Conservation (phyloP, 2,113 vertebrate species). For the Cynopterus brachyotis region DNA sequence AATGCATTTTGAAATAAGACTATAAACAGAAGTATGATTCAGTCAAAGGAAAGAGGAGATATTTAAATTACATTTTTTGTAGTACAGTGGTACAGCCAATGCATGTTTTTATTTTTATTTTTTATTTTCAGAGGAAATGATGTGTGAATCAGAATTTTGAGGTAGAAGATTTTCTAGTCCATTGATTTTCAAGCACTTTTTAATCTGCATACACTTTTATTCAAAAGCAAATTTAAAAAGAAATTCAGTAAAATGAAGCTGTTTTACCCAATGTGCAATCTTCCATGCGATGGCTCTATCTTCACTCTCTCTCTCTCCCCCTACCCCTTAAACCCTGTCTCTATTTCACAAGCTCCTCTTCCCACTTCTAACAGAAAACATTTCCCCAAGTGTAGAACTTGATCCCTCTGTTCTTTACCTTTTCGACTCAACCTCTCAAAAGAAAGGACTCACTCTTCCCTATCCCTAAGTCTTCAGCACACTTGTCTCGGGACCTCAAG, state of each 20-base stretch:
- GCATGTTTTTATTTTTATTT: constrained; percentile 47
- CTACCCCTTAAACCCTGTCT: not conserved
- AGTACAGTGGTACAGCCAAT: not conserved
- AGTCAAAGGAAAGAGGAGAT: constrained; percentile 40
- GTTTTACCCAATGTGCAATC: not conserved
- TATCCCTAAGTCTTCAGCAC: not conserved
- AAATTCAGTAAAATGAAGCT: not conserved
- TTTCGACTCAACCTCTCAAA: not conserved
- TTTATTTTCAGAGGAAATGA: constrained; percentile 50
- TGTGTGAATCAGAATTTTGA: constrained; percentile 28
- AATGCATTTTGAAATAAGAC: constrained; percentile 48
- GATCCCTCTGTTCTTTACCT: not conserved
- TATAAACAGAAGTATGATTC: constrained; percentile 51
- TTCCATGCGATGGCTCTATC: not conserved
- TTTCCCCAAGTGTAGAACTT: not conserved
- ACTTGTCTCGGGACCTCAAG: not conserved
- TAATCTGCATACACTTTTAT: constrained; percentile 39
- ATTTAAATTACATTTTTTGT: constrained; percentile 47
- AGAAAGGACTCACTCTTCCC: not conserved
- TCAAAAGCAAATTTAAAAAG: constrained; percentile 48
- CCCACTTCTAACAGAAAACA: not conserved
- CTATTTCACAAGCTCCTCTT: not conserved
- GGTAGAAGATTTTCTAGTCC: constrained; percentile 42
- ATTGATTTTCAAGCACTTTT: constrained; percentile 30
- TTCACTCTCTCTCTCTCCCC: not conserved